Evolutionary conservation across 2,797 vertebrate species (phyloP).

Genomic region (Ciconia nigra): DNA sequence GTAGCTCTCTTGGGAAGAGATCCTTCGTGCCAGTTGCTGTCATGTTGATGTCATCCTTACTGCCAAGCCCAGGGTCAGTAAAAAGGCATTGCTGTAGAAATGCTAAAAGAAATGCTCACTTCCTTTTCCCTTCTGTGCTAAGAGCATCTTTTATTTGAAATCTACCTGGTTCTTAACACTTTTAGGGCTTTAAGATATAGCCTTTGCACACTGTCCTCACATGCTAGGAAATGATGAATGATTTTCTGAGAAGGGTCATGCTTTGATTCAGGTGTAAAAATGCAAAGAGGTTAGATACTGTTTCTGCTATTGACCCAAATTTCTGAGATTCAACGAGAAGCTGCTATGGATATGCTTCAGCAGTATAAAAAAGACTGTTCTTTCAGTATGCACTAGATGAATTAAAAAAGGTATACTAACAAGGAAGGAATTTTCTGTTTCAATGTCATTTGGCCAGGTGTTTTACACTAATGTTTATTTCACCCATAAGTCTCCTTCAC

Average conservation of each 20-base stretch:
- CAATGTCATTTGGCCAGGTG: neutral
- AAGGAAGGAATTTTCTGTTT: neutral
- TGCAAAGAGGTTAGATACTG: neutral
- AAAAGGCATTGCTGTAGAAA: neutral
- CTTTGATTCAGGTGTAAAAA: neutral
- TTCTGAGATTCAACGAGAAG: neutral
- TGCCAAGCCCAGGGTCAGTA: neutral
- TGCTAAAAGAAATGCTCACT: neutral
- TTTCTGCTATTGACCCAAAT: accelerated
- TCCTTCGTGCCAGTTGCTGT: neutral
- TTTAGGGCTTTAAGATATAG: neutral
- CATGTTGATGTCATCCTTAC: neutral
- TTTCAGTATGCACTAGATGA: neutral
- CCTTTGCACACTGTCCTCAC: neutral
- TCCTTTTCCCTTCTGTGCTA: neutral
- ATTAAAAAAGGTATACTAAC: neutral
- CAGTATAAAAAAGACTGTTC: neutral
- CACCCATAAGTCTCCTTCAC: neutral
- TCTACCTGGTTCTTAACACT: neutral
- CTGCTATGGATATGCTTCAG: neutral
- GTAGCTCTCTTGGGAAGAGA: neutral
- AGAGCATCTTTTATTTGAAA: accelerated
- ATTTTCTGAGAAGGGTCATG: neutral
- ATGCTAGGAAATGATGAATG: neutral
- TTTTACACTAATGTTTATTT: neutral